Base-by-base conservation (phyloP, 2,113 vertebrate species). In the Piaya cayana region DNA sequence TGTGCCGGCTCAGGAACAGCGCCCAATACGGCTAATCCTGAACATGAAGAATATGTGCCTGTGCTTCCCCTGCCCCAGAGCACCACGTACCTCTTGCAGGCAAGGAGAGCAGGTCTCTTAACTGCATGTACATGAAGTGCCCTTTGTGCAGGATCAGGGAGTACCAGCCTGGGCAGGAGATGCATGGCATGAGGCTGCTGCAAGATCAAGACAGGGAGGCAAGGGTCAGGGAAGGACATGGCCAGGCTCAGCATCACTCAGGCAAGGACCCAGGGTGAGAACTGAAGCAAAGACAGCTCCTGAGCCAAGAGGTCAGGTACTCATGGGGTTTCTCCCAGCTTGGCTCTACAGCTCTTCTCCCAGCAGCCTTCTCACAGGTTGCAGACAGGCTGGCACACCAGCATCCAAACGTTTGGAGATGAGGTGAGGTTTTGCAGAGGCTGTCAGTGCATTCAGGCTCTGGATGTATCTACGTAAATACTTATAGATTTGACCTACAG, bases 1-100 rank as follows among this genome's bases (percentile, higher is more conserved):
- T 92, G 88, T 88, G 94, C 90, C 90, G 92, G 75, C 65, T 76
- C 50, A 76, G 87, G 81, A 95, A 47, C 50, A 12, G 67, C 56
- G 68, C 50, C 36, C 68, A 32, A 60, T 9, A 39, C 68, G 53
- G 76, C 94, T 76, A 79, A 93, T 60, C 72, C 90, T 15, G 11
- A 15, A 8, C 0, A 20, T 3, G n/a, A 82, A 64, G 50, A 62
- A 6, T 2, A 23, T 1, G 49, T 27, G 62, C 18, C 78, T 8
- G 42, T 39, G 71, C 71, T 13, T 52, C 56, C 53, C 60, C 34
- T 6, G 37, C 22, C 42, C 53, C 67, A 4, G 9, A 53, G 42
- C 32, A 5, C 8, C 8, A 2, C 2, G 7, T 11, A 5, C 58
- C 15, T 9, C 4, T 12, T 1, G 27, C 67, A 36, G 53, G 45